A percentile compares a stretch with the other conserved stretches of the same genome.
Conservation (phyloP, 2,113 vertebrate genomes). For the Mesoclemmys tuberculata region DNA sequence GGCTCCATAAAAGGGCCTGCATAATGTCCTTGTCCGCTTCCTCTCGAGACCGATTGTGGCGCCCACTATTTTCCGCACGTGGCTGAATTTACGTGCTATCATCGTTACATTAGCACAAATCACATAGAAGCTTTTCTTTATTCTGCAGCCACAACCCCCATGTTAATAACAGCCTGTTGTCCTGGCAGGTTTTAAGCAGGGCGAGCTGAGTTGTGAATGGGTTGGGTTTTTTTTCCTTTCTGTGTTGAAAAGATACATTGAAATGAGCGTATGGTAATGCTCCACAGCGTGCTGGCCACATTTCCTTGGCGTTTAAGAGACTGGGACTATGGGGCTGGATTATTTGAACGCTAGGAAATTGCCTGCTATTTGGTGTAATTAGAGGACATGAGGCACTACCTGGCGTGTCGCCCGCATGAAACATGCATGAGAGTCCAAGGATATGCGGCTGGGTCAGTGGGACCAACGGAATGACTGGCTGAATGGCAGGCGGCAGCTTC, state of each 20-base stretch:
- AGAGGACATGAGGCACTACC: not conserved
- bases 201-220: not conserved
- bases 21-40: not conserved
- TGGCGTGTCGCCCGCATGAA: rapidly evolving
- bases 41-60: not conserved
- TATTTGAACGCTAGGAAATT: not conserved
- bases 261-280: rapidly evolving
- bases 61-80: not conserved
- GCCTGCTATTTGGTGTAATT: not conserved
- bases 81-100: not conserved
- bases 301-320: not conserved
- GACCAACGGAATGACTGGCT: not conserved
- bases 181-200: rapidly evolving
- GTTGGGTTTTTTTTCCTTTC: not conserved
- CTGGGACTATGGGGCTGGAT: not conserved
- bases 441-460: not conserved
- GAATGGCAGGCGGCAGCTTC: not conserved
- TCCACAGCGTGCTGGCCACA: not conserved
- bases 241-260: rapidly evolving
- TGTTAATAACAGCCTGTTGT: rapidly evolving
- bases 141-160: rapidly evolving
- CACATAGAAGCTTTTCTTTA: not conserved
- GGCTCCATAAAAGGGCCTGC: not conserved
- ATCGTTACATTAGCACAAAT: rapidly evolving
- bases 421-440: not conserved